These are phyloP conservation scores for Trinorchestia longiramus DNA, from an alignment of 1,140 invertebrate species.

Conservation along the genomic window DNA sequence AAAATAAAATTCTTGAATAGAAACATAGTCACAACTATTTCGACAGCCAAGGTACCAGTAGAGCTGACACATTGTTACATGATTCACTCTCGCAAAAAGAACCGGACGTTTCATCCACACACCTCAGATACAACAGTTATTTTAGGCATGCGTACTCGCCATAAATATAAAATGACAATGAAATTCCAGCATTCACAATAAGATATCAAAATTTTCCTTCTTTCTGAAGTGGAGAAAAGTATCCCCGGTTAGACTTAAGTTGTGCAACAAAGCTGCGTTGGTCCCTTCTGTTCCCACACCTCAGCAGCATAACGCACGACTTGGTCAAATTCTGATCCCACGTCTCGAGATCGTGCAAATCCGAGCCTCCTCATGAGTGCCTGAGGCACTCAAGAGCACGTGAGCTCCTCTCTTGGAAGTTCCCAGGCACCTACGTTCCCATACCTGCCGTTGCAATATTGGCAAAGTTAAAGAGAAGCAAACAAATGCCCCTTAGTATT, in stretches of 20 bases:
- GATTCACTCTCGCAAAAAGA: too few relatives aligned
- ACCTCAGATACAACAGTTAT: too few relatives aligned
- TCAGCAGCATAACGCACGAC: constrained; percentile 43
- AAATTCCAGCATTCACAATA: neutral
- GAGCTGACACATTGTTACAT: too few relatives aligned
- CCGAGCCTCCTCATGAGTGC: constrained; percentile 18
- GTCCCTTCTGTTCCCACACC: constrained; percentile 46
- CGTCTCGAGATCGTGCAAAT: constrained; percentile 43
- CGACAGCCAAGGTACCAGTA: too few relatives aligned
- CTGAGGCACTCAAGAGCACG: neutral
- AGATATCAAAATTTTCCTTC: neutral
- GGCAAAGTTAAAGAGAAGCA: neutral
- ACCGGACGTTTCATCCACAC: too few relatives aligned
- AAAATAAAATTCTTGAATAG: neutral
- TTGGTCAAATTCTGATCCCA: constrained; percentile 42
- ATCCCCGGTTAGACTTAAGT: neutral
- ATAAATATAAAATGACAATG: too few relatives aligned
- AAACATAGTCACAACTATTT: too few relatives aligned
- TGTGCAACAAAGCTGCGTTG: neutral
- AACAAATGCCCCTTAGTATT: neutral
- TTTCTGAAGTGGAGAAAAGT: neutral
- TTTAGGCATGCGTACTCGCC: too few relatives aligned
- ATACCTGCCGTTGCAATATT: neutral
- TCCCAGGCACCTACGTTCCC: neutral
- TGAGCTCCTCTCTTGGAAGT: constrained; percentile 6